phyloP scores from a whole-genome alignment of 2,888 invertebrate species.

The Mesochorus sp. region DNA sequence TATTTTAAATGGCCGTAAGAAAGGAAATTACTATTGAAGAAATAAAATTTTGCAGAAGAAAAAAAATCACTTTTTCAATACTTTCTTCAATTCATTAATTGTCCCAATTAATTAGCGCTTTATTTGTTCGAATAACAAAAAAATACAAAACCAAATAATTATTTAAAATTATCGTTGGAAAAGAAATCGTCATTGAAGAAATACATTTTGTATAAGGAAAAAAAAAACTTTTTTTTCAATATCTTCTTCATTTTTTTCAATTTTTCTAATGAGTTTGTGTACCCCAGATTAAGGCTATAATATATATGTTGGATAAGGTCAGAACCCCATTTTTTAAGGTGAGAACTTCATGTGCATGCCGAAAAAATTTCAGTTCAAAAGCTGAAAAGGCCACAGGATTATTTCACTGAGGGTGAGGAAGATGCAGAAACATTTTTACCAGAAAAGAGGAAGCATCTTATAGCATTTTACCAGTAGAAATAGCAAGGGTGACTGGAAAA shows the following conservation, averaged over 20 bases:
- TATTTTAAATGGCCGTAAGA: neutral
- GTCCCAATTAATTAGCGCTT: too few species aligned
- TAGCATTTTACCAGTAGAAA: constrained; percentile 20
- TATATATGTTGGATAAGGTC: constrained; percentile 6
- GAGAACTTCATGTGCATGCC: neutral
- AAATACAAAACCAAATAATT: neutral
- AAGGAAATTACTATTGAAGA: neutral
- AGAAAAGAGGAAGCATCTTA: constrained; percentile 19
- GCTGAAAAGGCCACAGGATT: constrained; percentile 14
- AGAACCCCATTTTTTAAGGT: neutral
- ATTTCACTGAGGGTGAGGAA: constrained; percentile 26
- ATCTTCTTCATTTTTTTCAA: neutral
- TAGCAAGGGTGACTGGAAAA: constrained; percentile 17
- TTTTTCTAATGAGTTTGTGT: neutral
- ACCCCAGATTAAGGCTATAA: neutral
- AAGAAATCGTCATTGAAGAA: neutral
- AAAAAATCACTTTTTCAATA: neutral
- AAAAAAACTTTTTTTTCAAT: too few species aligned
- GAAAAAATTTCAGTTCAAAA: constrained; percentile 40
- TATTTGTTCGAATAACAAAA: too few species aligned
- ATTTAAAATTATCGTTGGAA: neutral
- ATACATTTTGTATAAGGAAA: neutral
- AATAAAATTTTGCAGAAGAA: neutral
- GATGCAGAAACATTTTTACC: neutral
- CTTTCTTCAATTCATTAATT: too few species aligned